phyloP scores from a whole-genome alignment of 2,113 vertebrate species.

The Candoia aspera region DNA sequence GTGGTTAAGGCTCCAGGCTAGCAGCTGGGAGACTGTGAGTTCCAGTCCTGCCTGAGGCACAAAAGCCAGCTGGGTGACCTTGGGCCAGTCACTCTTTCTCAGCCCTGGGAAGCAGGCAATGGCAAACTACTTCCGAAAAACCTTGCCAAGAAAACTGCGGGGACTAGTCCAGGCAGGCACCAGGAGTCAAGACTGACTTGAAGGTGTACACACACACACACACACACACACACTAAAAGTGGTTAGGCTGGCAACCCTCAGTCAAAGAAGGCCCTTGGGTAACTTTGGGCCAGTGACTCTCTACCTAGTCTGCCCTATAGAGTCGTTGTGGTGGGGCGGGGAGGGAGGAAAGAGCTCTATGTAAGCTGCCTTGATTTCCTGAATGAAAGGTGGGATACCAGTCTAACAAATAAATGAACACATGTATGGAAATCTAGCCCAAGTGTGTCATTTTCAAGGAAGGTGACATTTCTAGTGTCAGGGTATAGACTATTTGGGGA shows the following conservation, averaged over 20 bases:
- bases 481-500: neutral
- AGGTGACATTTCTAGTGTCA: neutral
- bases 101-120: neutral
- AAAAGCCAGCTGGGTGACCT: neutral
- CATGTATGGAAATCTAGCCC: neutral
- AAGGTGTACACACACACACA: too few species aligned
- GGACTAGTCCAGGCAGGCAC: too few species aligned
- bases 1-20: neutral
- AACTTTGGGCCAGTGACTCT: neutral
- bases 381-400: neutral
- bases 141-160: too few species aligned
- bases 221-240: too few species aligned
- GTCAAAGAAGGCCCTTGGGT: neutral
- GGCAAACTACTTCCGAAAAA: neutral
- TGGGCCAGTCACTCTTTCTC: neutral
- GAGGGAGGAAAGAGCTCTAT: neutral
- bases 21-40: neutral
- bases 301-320: neutral
- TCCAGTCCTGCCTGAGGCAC: neutral
- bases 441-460: neutral
- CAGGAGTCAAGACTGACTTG: too few species aligned
- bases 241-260: too few species aligned
- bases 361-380: neutral
- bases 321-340: neutral
- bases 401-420: neutral